Evolutionary conservation across 1,140 invertebrate genomes (phyloP), one percentile per base, ranked within the genome.

Genomic region (Brachionus manjavacas): DNA sequence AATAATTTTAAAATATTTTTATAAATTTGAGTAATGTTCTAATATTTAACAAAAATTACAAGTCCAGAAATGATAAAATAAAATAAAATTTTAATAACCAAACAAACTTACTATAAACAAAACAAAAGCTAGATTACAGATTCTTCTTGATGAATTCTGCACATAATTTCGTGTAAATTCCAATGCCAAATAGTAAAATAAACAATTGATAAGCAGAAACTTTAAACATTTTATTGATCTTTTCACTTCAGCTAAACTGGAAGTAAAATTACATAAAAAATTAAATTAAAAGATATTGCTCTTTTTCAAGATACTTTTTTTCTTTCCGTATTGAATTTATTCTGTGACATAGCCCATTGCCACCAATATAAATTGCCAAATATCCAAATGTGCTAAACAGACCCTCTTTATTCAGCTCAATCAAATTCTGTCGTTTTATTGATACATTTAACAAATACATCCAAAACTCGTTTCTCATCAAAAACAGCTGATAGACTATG

Each of bases 381-480:
- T 96, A 97, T 2, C 96, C 96, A 3, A 94, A 89, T 31, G 92
- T 90, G 0, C 96, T 96, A 35, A 93, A 91, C 49, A 98, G 90
- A 0, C 96, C 96, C 91, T 98, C 96, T 85, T 94, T 92, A 89
- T 98, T 98, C 0, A 95, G 93, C 84, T 92, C 90, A 0, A 97
- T 46, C 14, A 76, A 12, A 49, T 23, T 76, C 9, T 6, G 8
- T 49, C 72, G 46, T 43, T 46, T 23, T 46, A 46, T 23, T 46
- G 43, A 46, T 25, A 23, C 11, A 41, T 39, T 74, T 8, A 74
- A 41, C 8, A 41, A 74, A n/a, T 39, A 41, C 41, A 16, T 39
- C 43, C 39, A 76, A 46, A 76, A 76, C 3, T 76, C 43, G 20
- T 76, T 76, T 60, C 28, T 43, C 31, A 39, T 81, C 35, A 81